phyloP scores from a whole-genome alignment of 2,113 vertebrate species.

The Podilymbus podiceps region DNA sequence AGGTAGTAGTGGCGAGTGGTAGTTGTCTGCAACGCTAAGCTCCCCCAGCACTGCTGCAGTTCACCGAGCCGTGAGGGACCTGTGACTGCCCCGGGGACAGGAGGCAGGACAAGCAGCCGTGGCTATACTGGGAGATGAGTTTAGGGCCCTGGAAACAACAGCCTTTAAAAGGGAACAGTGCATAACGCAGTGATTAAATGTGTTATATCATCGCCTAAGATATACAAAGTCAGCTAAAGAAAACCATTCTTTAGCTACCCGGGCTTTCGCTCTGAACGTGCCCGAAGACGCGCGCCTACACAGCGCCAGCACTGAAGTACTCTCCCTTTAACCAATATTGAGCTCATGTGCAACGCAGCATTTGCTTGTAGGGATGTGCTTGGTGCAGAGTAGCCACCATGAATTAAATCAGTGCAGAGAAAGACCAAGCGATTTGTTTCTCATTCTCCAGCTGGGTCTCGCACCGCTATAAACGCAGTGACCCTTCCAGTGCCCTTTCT shows the following conservation, averaged over 20 bases:
- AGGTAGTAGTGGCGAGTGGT: accelerated
- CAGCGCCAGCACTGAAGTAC: neutral
- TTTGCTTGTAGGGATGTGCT: neutral
- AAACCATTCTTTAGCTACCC: neutral
- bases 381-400: neutral
- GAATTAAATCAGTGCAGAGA: neutral
- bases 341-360: neutral
- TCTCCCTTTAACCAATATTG: neutral
- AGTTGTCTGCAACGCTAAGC: neutral
- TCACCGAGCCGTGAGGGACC: accelerated
- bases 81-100: neutral
- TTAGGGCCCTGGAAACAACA: neutral
- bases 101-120: neutral
- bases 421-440: neutral
- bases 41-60: neutral
- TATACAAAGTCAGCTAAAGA: neutral
- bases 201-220: neutral
- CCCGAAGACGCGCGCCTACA: accelerated
- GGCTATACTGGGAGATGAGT: neutral
- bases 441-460: neutral
- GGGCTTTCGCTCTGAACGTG: neutral
- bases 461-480: accelerated
- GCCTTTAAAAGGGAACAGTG: neutral
- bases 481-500: neutral
- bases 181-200: neutral